Evolutionary conservation across 2,888 invertebrate species (phyloP), one percentile per base, ranked within the genome.

Genomic region (Sialis lutaria): DNA sequence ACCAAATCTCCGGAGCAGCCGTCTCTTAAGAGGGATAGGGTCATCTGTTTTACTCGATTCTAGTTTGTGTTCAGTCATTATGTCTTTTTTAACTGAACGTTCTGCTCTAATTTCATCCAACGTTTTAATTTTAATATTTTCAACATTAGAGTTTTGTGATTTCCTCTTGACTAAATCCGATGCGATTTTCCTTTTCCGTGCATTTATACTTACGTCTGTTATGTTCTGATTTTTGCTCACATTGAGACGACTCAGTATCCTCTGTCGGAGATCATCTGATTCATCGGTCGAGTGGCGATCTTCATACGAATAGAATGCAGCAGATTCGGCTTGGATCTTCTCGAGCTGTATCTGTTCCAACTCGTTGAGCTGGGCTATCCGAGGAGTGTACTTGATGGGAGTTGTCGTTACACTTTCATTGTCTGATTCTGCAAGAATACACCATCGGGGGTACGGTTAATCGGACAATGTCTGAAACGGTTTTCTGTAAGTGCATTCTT

Each of bases 381-480:
- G 62, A 48, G 60, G 63, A 51, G 67, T 67, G 44, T 56, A 55
- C 64, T 71, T 72, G 50, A 59, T 59, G 50, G 79, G 79, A 53
- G 76, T 75, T 48, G 68, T 67, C 34, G 78, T 74, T 55, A 70
- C 73, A 63, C 80, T 79, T 71, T 82, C 82, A 64, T 72, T 78
- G 72, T 82, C 82, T 58, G 82, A 82, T 67, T 82, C 82, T 82
- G 79, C 72, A 80, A 80, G 75, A 70, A 79, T 73, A 77, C 74
- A 75, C 62, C 63, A 58, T 48, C 45, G 40, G 46, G 22, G 22
- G 22, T 22, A 32, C 39, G 41, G 44, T 33, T 30, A 46, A 33
- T 13, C 30, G 35, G 10, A 42, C 12, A 34, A 34, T 49, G 47
- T 50, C 42, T 46, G 46, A 49, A 42, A 13, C 32, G 46, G 12